A percentile compares a stretch with the other conserved stretches of the same genome.
Evolutionary conservation across 2,888 invertebrate species (phyloP).

Genomic region (Trachelus troglodyta): DNA sequence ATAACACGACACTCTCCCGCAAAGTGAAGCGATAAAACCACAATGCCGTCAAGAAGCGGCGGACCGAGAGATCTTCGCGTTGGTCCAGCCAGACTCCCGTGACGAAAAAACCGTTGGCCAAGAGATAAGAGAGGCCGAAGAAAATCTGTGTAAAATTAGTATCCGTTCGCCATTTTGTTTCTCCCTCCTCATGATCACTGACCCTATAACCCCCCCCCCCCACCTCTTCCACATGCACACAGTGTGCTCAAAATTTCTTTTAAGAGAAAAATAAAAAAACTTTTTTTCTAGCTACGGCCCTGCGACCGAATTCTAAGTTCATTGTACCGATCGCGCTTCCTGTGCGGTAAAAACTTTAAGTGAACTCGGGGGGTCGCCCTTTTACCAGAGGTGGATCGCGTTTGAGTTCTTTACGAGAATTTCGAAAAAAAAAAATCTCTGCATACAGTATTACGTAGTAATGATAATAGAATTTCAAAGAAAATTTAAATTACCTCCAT

Average conservation of each 20-base stretch:
- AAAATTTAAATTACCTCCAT: neutral
- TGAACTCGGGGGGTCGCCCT: neutral
- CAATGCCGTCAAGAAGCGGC: constrained; percentile 8
- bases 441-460: neutral
- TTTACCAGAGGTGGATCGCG: neutral
- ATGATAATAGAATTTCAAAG: neutral
- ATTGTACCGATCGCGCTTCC: neutral
- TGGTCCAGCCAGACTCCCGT: constrained; percentile 31
- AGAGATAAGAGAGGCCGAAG: neutral
- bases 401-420: neutral
- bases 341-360: neutral
- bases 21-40: constrained; percentile 17
- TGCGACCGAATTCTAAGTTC: neutral
- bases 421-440: neutral
- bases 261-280: neutral
- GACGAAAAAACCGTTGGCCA: constrained; percentile 20
- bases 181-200: neutral
- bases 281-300: neutral
- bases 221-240: neutral
- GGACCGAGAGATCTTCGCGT: constrained; percentile 28
- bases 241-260: neutral
- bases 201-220: neutral
- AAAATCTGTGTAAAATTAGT: neutral
- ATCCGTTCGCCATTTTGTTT: neutral
- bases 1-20: constrained; percentile 32